These are phyloP conservation scores for Lamproptera curius DNA, from an alignment of 2,888 invertebrate genomes.

Conservation along the genomic window DNA sequence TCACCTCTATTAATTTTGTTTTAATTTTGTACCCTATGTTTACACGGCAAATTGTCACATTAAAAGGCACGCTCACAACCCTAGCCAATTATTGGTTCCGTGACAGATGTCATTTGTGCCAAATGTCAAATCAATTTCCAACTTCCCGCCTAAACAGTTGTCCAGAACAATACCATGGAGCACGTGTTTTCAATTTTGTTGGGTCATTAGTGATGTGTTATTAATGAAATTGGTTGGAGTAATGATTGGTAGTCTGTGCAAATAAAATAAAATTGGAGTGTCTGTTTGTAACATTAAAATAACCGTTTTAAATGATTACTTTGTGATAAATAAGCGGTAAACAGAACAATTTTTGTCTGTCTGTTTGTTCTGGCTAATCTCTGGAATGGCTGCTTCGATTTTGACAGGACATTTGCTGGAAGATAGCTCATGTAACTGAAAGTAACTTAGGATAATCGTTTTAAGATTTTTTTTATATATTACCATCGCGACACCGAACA, in stretches of 20 bases:
- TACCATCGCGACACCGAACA: too few relatives aligned
- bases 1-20: neutral
- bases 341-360: too few relatives aligned
- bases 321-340: too few relatives aligned
- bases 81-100: constrained; percentile 5
- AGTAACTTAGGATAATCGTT: too few relatives aligned
- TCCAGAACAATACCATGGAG: constrained; percentile 9
- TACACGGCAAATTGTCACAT: neutral
- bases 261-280: too few relatives aligned
- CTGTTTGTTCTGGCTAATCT: too few relatives aligned
- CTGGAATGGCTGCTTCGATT: too few relatives aligned
- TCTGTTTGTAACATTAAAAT: too few relatives aligned
- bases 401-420: too few relatives aligned
- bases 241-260: neutral
- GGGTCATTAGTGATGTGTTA: constrained; percentile 5
- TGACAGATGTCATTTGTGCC: constrained; percentile 16
- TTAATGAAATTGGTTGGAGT: constrained; percentile 4
- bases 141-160: constrained; percentile 12
- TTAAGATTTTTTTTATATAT: too few relatives aligned
- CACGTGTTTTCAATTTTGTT: constrained; percentile 14
- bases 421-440: too few relatives aligned
- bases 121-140: constrained; percentile 21
- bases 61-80: neutral
- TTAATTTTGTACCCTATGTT: neutral
- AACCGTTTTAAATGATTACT: too few relatives aligned